Evolutionary conservation across 2,797 vertebrate genomes (phyloP), one percentile per base, ranked within the genome.

Genomic region (Eutrigla gurnardus): DNA sequence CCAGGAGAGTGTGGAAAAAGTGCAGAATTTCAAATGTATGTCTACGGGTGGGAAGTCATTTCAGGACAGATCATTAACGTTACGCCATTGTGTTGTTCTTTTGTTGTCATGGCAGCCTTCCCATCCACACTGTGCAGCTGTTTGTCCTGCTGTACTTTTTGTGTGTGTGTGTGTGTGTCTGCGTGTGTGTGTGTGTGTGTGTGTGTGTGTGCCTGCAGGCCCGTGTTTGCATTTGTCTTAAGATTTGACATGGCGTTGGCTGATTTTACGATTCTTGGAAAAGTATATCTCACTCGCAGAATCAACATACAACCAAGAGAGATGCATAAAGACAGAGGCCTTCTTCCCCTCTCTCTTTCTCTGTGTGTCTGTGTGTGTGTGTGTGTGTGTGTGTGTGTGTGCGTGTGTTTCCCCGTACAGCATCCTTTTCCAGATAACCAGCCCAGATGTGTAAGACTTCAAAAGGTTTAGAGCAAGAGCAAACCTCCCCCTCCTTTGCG

Each of bases 401-500:
- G 70, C 79, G 81, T 73, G 74, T 85, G 84, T 82, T n/a, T 62
- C 72, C 70, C 54, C 36, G 43, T 73, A 75, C 76, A 83, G 87
- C 84, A 83, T 89, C 91, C 81, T 90, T 25, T 81, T 88, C 80
- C 82, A 88, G 91, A 91, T 92, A 92, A 90, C 82, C 72, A 66
- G 77, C 88, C 87, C 92, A 93, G 92, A 94, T 93, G 92, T 92
- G 84, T 84, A 69, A 65, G 75, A 93, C 92, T 93, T 94, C 92
- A 93, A 93, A 94, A 88, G 86, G 17, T 59, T 81, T 68, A 86
- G 73, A 91, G 75, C 78, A 42, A 85, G 81, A 78, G 80, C 70
- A 71, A 65, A 62, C 80, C 81, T 68, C 81, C 88, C 89, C 86
- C 84, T 72, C 65, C 52, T 67, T 58, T 75, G 68, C 77, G 80